Evolutionary conservation across 2,797 vertebrate genomes (phyloP).

Genomic region (Gobionotothen gibberifrons): DNA sequence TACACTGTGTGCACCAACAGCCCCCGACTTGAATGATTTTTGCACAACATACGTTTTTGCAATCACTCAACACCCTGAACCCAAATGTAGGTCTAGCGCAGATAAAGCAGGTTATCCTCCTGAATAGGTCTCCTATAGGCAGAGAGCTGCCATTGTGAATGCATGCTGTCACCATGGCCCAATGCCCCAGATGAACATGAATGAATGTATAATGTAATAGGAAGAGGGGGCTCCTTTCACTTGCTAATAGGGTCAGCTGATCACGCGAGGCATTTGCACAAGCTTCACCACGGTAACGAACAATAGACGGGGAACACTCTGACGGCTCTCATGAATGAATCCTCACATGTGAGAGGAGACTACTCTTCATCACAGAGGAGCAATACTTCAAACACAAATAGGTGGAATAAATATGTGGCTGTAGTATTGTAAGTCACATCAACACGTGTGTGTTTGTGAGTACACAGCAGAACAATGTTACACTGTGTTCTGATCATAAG

Average conservation of each 20-base stretch:
- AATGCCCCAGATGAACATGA: constrained; percentile 46
- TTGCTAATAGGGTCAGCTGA: constrained; percentile 81
- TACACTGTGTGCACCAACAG: no score
- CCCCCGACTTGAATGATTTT: neutral
- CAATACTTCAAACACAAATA: rapidly evolving
- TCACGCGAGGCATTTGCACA: constrained; percentile 52
- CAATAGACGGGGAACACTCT: constrained; percentile 55
- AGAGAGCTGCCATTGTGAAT: constrained; percentile 18
- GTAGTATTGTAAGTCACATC: neutral
- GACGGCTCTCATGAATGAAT: constrained; percentile 54
- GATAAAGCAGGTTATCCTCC: neutral
- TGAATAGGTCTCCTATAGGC: constrained; percentile 17
- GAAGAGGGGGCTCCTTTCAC: constrained; percentile 68
- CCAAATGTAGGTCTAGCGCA: neutral
- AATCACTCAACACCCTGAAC: neutral
- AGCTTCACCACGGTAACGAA: constrained; percentile 77
- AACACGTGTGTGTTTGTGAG: neutral
- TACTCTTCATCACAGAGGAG: constrained; percentile 9
- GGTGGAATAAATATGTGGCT: constrained; percentile 9
- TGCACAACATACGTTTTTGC: no score
- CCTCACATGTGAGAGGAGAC: constrained; percentile 38
- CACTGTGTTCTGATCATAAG: constrained; percentile 61
- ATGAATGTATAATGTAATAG: constrained; percentile 64
- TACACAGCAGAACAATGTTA: constrained; percentile 39
- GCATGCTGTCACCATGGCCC: constrained; percentile 29